These are phyloP conservation scores for Heliconius ethilla DNA, from an alignment of 2,888 invertebrate genomes.

Conservation along the genomic window DNA sequence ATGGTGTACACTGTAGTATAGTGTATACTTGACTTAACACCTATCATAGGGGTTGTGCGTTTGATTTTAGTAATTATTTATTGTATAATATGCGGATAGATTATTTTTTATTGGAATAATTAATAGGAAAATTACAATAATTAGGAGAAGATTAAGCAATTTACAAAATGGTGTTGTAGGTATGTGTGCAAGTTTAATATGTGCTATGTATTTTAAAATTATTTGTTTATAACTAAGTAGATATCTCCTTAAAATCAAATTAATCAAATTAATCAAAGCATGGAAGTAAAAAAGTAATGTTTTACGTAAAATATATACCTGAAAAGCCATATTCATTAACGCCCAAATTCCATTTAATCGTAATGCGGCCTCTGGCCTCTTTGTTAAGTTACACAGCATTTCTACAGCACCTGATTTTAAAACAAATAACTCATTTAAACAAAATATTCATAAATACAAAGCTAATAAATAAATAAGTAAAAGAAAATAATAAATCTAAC, in stretches of 20 bases:
- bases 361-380: constrained; percentile 89
- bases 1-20: constrained; percentile 46
- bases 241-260: neutral
- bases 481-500: constrained; percentile 52
- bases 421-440: neutral
- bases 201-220: no score
- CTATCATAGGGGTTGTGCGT: constrained; percentile 56
- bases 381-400: constrained; percentile 90
- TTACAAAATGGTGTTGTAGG: no score
- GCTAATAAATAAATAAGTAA: no score
- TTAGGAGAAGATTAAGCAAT: neutral
- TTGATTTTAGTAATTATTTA: constrained; percentile 22
- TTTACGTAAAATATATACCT: constrained; percentile 56
- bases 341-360: constrained; percentile 96
- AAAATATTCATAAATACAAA: neutral
- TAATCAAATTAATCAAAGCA: no score
- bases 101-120: neutral
- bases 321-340: constrained; percentile 87
- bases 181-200: no score
- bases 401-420: constrained; percentile 88
- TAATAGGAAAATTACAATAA: neutral
- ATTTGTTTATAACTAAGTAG: no score
- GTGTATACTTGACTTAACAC: neutral
- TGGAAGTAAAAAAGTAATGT: no score
- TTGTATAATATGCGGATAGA: constrained; percentile 10